Conservation (phyloP, 1,140 invertebrate species). For the Hirudo medicinalis region DNA sequence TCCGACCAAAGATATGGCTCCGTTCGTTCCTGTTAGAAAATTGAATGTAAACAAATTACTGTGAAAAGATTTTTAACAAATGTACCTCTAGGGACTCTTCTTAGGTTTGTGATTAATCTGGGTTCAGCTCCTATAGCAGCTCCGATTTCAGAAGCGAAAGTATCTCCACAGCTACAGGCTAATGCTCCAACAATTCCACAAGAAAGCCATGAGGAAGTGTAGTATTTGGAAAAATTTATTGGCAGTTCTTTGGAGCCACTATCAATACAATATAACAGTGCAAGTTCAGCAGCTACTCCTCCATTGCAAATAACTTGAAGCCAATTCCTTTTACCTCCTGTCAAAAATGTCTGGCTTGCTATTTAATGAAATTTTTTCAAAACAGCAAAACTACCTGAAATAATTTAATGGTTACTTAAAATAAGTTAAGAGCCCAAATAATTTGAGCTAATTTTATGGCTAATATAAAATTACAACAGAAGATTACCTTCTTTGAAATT, state of each 20-base stretch:
- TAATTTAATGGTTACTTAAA: background rate
- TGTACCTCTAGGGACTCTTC: conserved; percentile 59
- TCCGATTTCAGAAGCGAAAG: conserved; percentile 78
- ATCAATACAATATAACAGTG: conserved; percentile 66
- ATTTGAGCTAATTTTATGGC: background rate
- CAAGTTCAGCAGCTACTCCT: conserved; percentile 65
- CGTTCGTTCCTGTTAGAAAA: conserved; percentile 59
- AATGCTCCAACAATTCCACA: conserved; percentile 49
- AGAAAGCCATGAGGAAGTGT: conserved; percentile 62
- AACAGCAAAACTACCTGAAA: background rate
- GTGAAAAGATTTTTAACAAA: background rate
- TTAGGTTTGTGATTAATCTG: conserved; percentile 59
- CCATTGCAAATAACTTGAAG: conserved; percentile 78
- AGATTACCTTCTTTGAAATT: conserved; percentile 63
- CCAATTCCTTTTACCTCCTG: conserved; percentile 74
- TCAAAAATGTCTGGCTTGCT: conserved; percentile 22
- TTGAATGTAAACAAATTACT: background rate
- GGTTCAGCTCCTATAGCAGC: conserved; percentile 60
- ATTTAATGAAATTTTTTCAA: background rate
- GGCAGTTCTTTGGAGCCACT: conserved; percentile 58
- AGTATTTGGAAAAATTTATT: conserved; percentile 63
- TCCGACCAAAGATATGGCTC: conserved; percentile 59
- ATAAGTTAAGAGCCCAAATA: background rate
- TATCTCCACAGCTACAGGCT: conserved; percentile 73
- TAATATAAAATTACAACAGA: conserved; percentile 9